Evolutionary conservation across 2,888 invertebrate species (phyloP), one percentile per base, ranked within the genome.

Genomic region (Stenodema calcarata): DNA sequence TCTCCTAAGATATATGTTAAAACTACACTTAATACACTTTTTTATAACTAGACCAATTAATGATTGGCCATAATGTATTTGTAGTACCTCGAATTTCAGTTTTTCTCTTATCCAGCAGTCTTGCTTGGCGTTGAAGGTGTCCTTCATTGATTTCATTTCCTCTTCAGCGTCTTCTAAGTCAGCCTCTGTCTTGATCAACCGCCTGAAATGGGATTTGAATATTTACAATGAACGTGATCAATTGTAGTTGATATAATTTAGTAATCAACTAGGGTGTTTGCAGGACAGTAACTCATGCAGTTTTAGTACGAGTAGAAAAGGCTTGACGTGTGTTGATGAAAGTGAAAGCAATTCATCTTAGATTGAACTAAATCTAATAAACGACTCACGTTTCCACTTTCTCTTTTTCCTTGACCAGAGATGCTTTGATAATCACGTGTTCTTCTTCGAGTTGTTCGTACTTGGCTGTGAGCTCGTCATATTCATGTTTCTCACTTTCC

Each of bases 391-490:
- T 93, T 91, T 95, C 95, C 16, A 96, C 92, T 89, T 94, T 94
- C 91, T 96, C 95, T 90, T 96, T 97, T 90, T 97, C 96, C 86
- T 94, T 95, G 4, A 95, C 95, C 3, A 96, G 92, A 90, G 96
- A 94, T 9, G 96, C 95, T 91, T 96, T 96, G 88, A 95, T 95
- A 0, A 96, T 94, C 0, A 96, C 95, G 89, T 96, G 96, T 90
- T 97, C 96, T 90, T 97, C 96, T 90, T 96, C 95, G 50, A 97
- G 91, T 88, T 95, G 93, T 91, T 96, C 97, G 91, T 96, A 96
- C 91, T 96, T 96, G 23, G 94, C 93, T 42, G 95, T 96, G 84
- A 97, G 92, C 89, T 96, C 96, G 78, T 95, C 95, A 90, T 95
- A 95, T 89, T 96, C 95, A 88, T 95, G 94, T 88, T 93, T 94